A percentile compares a stretch with the other conserved stretches of the same genome.
Evolutionary conservation across 2,888 invertebrate species (phyloP).

Genomic region (Cataglyphis livida): DNA sequence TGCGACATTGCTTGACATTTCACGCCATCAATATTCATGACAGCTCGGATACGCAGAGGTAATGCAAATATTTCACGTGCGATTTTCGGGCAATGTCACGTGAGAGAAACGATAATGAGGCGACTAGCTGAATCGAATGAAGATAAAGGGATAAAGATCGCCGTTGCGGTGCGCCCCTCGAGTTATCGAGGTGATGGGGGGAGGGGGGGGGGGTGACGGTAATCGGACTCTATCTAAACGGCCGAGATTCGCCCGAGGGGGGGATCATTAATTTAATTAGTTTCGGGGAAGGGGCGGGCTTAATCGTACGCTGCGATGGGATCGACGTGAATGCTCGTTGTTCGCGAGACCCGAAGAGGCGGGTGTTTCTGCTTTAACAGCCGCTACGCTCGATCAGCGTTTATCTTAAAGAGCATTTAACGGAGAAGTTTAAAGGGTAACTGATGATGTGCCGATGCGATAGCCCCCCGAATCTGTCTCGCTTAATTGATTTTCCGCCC

Average conservation of each 20-base stretch:
- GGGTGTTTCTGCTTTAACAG: conserved; percentile 28
- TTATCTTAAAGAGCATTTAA: conserved; percentile 36
- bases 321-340: conserved; percentile 65
- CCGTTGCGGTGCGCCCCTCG: conserved; percentile 30
- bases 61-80: conserved; percentile 16
- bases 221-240: conserved; percentile 63
- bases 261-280: conserved; percentile 73
- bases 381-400: conserved; percentile 18
- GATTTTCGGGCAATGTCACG: conserved; percentile 31
- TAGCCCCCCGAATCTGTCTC: conserved; percentile 8
- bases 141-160: conserved; percentile 52
- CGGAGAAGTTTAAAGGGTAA: conserved; percentile 19
- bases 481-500: background rate
- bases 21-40: conserved; percentile 13
- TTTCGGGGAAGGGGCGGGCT: conserved; percentile 70
- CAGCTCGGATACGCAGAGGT: background rate
- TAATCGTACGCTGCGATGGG: conserved; percentile 64
- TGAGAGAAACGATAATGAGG: conserved; percentile 45
- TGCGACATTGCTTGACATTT: background rate
- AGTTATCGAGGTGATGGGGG: conserved; percentile 32
- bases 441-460: background rate
- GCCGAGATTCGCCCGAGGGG: conserved; percentile 37
- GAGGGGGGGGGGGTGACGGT: background rate
- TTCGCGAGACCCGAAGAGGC: conserved; percentile 48
- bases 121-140: conserved; percentile 47